phyloP scores from a whole-genome alignment of 2,888 invertebrate genomes.

The Microdon myrmicae region DNA sequence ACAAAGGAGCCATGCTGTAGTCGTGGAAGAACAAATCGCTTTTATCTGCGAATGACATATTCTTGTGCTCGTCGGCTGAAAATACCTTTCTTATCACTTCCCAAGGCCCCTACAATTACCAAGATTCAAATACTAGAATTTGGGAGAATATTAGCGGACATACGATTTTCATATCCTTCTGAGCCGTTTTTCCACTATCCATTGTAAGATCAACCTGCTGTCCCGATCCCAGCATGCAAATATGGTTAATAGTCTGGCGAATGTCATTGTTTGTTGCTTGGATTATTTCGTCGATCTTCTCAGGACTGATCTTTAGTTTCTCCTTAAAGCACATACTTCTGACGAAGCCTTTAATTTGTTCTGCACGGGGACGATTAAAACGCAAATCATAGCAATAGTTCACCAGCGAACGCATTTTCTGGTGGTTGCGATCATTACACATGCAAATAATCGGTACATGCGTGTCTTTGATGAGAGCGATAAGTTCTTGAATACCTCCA shows the following conservation, averaged over 20 bases:
- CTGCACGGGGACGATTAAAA: constrained; percentile 85
- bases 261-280: constrained; percentile 91
- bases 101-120: constrained; percentile 81
- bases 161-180: constrained; percentile 87
- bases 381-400: constrained; percentile 94
- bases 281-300: constrained; percentile 86
- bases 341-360: constrained; percentile 93
- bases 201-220: constrained; percentile 68
- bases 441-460: constrained; percentile 94
- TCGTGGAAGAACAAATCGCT: constrained; percentile 95
- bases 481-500: constrained; percentile 95
- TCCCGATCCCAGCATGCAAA: constrained; percentile 81
- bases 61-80: constrained; percentile 79
- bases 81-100: constrained; percentile 92
- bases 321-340: constrained; percentile 93
- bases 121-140: not conserved
- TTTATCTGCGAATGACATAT: constrained; percentile 83
- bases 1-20: constrained; percentile 94
- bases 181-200: constrained; percentile 69
- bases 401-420: constrained; percentile 90
- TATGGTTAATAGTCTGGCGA: constrained; percentile 89
- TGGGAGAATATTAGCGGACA: constrained; percentile 42
- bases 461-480: constrained; percentile 87
- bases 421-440: constrained; percentile 96
- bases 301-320: constrained; percentile 79